Evolutionary conservation across 1,140 invertebrate species (phyloP).

Genomic region (Liolophura sinensis): DNA sequence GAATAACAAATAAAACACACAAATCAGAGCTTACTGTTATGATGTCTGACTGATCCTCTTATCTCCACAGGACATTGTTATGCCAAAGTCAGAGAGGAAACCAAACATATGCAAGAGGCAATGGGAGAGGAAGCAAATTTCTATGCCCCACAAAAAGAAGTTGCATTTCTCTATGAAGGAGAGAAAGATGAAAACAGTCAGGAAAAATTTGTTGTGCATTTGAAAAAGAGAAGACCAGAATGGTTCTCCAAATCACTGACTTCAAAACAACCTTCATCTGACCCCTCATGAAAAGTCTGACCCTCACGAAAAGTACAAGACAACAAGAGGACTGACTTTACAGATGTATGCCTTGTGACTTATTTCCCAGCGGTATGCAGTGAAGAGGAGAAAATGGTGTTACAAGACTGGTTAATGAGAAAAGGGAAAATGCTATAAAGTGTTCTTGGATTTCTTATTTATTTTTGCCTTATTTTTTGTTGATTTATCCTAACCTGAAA

Average conservation of each 20-base stretch:
- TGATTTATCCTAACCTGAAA: too few species aligned
- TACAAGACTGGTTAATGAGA: not conserved
- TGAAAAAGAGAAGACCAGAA: conserved; percentile 71
- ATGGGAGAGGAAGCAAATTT: conserved; percentile 73
- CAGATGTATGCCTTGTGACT: conserved; percentile 9
- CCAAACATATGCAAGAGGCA: conserved; percentile 73
- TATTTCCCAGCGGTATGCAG: not conserved
- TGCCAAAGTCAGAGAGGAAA: conserved; percentile 77
- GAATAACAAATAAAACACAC: not conserved
- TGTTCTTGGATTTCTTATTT: too few species aligned
- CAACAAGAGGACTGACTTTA: conserved; percentile 10
- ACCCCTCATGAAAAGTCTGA: too few species aligned
- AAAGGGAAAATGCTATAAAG: not conserved
- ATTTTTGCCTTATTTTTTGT: too few species aligned
- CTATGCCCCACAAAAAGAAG: conserved; percentile 77
- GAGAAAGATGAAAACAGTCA: conserved; percentile 67
- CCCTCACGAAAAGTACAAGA: too few species aligned
- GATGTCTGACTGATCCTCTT: conserved; percentile 8
- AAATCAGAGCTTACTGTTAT: not conserved
- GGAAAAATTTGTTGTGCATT: conserved; percentile 73
- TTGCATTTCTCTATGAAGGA: conserved; percentile 80
- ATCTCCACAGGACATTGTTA: conserved; percentile 75
- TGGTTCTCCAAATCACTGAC: conserved; percentile 84
- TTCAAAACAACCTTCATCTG: conserved; percentile 60
- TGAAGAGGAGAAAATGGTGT: not conserved